Evolutionary conservation across 2,113 vertebrate genomes (phyloP), one percentile per base, ranked within the genome.

Genomic region (Charadrius vociferus): DNA sequence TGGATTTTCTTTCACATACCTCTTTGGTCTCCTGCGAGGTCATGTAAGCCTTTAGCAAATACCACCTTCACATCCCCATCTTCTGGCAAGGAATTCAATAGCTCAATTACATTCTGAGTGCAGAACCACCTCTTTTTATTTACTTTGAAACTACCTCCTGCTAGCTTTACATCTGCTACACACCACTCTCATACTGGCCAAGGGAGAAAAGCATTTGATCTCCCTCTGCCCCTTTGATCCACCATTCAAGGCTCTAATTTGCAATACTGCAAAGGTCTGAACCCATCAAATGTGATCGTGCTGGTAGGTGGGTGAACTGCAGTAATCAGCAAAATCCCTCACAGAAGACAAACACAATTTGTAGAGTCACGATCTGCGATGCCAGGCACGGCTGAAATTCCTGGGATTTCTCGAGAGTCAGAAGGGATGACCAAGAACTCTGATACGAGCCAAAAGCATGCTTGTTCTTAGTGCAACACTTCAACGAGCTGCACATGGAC

Each of bases 131-230:
- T 91, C 59, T 52, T 90, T 86, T 62, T 74, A 77, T 74, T 81
- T 93, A 73, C 80, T 94, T 58, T 86, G 68, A 94, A 94, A 94
- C 24, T 50, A 67, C 66, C 59, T 94, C 59, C 72, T 79, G 59
- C 55, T 39, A 65, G 74, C 39, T 73, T 90, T 86, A 93, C 58
- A 81, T 52, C 82, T 81, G 59, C n/a, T 66, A 37, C 81, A 41
- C 7, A 4, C 8, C 34, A 67, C 23, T 34, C 68, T 62, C 43
- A 6, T n/a, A 59, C 21, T 20, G 61, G 70, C 15, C 52, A 55
- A 91, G 49, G 68, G 26, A 79, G 55, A 27, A 78, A 67, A 67
- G 77, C 56, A 67, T 45, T 84, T 81, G 65, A 96, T 85, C 89
- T 91, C 52, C 5, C 37, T 81, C 77, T 91, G 63, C 26, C 72